Base-by-base conservation (phyloP, 23 tunicate genomes). In the Pegea sp. region DNA sequence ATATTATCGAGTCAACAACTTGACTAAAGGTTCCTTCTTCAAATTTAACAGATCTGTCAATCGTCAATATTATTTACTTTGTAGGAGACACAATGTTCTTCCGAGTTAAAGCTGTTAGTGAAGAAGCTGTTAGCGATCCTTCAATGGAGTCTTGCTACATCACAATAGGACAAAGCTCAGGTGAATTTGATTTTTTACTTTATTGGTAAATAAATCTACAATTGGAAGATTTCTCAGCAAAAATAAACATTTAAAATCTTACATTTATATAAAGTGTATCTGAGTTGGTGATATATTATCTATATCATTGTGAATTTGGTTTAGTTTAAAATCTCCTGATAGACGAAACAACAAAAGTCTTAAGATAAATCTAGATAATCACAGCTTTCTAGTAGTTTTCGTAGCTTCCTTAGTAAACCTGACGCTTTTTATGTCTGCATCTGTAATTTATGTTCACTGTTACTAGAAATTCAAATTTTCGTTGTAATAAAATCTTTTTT, bases 81-180 rank as follows among this genome's bases (percentile, higher is more conserved):
- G 2, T 30, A 77, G 93, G 79, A 1, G 88, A 87, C 64, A 87
- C 96, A 2, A 75, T 75, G 49, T 87, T 87, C 60, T 87, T 87
- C 56, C 96, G 96, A 16, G 96, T 87, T 1, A 48, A 63, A 48
- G 88, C 78, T 43, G 96, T 75, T 31, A 74, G 65, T 55, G 44
- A 59, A 24, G 62, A 65, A 0, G 96, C 88, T 5, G 59, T 57
- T 33, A 78, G 96, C 5, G 31, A 28, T 0, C 70, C 77, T 2
- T 74, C 87, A 0, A 48, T 64, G 25, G 71, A 64, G 49, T 87
- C 96, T 42, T 76, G 88, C 42, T 87, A 54, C 49, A 78, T 69
- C 42, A 87, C 88, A 28, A 63, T 75, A 4, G 96, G 96, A 46
- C 79, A 80, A 54, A 64, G 71, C 3, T 72, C 69, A 56, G 93